phyloP scores from a whole-genome alignment of 2,888 invertebrate genomes.

The Ectemnius continuus region DNA sequence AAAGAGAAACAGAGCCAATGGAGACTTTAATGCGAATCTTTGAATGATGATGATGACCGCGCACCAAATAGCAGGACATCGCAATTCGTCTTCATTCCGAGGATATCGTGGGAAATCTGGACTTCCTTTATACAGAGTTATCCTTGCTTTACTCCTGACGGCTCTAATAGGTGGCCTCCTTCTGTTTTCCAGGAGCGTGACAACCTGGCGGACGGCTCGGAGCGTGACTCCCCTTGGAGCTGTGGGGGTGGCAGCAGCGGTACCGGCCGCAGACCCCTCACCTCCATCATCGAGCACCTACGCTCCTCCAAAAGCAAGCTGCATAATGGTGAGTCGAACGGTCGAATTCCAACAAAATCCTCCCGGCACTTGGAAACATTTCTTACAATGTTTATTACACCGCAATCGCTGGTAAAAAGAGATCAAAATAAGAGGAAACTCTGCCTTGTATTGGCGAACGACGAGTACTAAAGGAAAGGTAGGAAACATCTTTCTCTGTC shows the following conservation, averaged over 20 bases:
- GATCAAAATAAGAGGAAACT: too few species aligned
- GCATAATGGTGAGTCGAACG: conserved; percentile 71
- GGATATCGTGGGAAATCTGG: conserved; percentile 44
- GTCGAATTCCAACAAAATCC: background rate
- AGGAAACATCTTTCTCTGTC: background rate
- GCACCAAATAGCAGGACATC: conserved; percentile 22
- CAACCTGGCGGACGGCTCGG: conserved; percentile 76
- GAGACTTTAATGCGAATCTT: conserved; percentile 23
- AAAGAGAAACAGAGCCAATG: conserved; percentile 6
- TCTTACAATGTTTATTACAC: too few species aligned
- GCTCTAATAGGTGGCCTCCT: conserved; percentile 17
- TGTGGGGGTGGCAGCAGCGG: conserved; percentile 72
- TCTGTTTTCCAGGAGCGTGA: conserved; percentile 65
- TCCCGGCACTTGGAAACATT: too few species aligned
- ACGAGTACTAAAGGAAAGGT: background rate
- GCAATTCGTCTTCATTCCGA: conserved; percentile 27
- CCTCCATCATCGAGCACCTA: conserved; percentile 75
- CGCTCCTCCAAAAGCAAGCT: conserved; percentile 69
- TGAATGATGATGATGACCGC: conserved; percentile 24
- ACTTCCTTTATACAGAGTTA: conserved; percentile 21
- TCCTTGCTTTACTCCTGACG: conserved; percentile 14
- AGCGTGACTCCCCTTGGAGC: conserved; percentile 73
- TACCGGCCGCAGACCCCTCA: conserved; percentile 72
- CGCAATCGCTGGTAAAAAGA: too few species aligned
- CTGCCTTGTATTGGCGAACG: background rate